Evolutionary conservation across 2,797 vertebrate species (phyloP).

Genomic region (Bradypus variegatus): DNA sequence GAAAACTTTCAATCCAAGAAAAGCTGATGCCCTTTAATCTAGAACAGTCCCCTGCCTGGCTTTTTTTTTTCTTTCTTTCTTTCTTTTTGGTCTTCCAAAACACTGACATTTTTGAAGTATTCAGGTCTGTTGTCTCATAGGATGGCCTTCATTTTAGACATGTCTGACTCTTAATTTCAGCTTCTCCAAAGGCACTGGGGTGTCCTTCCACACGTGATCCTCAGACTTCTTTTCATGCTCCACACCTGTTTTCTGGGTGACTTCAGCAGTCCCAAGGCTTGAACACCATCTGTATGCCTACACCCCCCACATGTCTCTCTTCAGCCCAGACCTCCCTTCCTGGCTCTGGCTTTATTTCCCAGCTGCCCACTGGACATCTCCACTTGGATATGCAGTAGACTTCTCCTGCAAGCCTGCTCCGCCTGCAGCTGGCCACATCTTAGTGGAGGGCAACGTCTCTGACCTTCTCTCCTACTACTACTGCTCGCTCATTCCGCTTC

Average conservation of each 20-base stretch:
- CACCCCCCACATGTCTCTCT: not conserved
- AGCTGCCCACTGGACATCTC: not conserved
- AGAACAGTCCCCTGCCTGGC: not conserved
- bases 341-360: not conserved
- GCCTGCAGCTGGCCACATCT: not conserved
- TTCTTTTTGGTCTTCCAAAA: not conserved
- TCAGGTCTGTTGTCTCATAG: not conserved
- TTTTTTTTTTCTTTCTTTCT: not conserved
- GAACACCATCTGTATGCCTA: not conserved
- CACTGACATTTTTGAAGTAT: not conserved
- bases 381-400: not conserved
- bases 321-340: not conserved
- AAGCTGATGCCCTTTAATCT: not conserved
- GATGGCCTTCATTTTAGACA: not conserved
- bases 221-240: not conserved
- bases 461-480: not conserved
- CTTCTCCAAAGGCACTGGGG: not conserved
- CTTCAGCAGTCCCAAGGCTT: not conserved
- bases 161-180: not conserved
- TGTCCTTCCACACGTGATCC: not conserved
- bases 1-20: conserved; percentile 24
- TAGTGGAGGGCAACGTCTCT: not conserved
- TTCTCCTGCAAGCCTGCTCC: not conserved
- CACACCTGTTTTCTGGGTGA: not conserved
- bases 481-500: not conserved